Percentiles rank a stretch among this genome's conserved stretches.
phyloP scores from a whole-genome alignment of 1,140 invertebrate species.

The Hyles euphorbiae region DNA sequence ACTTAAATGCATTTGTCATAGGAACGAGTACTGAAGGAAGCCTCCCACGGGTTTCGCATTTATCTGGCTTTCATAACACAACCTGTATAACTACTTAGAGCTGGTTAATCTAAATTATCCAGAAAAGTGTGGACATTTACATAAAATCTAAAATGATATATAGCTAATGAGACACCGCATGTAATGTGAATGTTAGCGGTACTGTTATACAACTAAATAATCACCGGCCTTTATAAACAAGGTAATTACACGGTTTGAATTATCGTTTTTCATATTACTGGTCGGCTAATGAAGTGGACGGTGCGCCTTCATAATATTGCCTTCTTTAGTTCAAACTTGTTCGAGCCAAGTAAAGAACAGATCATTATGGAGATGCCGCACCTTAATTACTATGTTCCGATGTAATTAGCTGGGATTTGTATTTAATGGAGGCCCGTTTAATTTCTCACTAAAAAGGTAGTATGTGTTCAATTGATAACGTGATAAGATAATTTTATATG shows the following conservation, averaged over 20 bases:
- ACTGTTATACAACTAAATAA: background rate
- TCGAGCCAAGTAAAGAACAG: conserved; percentile 6
- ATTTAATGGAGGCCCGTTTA: conserved; percentile 31
- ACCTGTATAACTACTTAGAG: no score
- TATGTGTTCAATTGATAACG: conserved; percentile 15
- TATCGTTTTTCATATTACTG: conserved; percentile 20
- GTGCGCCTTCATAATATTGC: conserved; percentile 10
- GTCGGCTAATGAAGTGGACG: conserved; percentile 26
- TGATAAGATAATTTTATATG: conserved; percentile 24
- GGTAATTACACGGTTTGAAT: conserved; percentile 22
- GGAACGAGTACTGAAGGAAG: no score
- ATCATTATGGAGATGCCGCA: conserved; percentile 25
- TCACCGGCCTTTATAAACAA: conserved; percentile 12
- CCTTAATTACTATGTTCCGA: conserved; percentile 23
- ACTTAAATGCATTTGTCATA: no score
- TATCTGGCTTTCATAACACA: no score
- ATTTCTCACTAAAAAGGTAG: conserved; percentile 20
- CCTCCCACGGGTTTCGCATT: no score
- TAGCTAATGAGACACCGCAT: background rate
- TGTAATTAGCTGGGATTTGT: conserved; percentile 42
- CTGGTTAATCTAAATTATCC: background rate
- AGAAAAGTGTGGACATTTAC: background rate
- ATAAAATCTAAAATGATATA: no score
- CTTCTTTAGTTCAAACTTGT: conserved; percentile 9
- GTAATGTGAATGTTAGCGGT: background rate